Conservation (phyloP, 2,113 vertebrate species). For the Butastur rufipennis region DNA sequence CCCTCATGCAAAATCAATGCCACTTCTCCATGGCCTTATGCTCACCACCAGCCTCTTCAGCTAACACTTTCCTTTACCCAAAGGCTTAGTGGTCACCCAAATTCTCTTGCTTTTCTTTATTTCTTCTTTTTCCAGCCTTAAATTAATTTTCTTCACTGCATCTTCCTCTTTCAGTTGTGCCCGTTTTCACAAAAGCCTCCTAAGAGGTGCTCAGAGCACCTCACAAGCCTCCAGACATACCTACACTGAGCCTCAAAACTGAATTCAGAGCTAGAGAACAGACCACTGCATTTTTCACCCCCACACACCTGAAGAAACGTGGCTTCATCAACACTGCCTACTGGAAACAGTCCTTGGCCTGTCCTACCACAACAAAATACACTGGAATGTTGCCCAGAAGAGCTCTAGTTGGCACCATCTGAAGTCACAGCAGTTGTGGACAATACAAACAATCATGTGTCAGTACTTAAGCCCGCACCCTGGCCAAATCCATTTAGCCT, state of each 20-base stretch:
- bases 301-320: neutral
- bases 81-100: neutral
- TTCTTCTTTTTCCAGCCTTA: neutral
- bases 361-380: neutral
- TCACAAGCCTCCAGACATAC: neutral
- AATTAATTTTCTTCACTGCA: neutral
- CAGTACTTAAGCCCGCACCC: accelerated
- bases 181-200: neutral
- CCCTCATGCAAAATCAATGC: neutral
- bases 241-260: neutral
- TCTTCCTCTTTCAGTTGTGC: neutral
- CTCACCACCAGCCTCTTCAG: neutral
- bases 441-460: neutral
- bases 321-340: neutral
- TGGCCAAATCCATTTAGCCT: neutral
- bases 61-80: neutral
- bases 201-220: neutral
- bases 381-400: neutral
- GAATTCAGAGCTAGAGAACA: neutral
- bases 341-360: neutral
- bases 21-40: neutral
- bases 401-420: neutral
- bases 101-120: neutral
- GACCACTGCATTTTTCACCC: neutral
- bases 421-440: neutral